phyloP scores from a whole-genome alignment of 2,797 vertebrate species.

The Paramormyrops hopkinsi region DNA sequence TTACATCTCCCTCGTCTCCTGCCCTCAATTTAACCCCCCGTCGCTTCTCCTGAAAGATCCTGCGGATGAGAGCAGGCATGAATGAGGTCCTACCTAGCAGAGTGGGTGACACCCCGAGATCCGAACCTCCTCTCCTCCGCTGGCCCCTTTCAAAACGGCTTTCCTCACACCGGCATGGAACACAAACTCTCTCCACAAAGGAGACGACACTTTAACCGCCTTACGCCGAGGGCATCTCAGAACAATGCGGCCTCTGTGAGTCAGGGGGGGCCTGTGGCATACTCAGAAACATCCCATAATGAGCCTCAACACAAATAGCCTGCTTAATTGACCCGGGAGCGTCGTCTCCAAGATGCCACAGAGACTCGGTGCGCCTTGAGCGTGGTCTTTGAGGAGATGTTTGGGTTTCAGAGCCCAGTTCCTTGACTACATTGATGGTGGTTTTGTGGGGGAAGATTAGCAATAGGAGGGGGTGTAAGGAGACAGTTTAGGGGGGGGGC shows the following conservation, averaged over 20 bases:
- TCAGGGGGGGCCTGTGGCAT: no score
- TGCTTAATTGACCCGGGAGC: neutral
- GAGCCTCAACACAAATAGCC: neutral
- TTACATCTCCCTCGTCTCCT: neutral
- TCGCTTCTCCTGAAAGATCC: neutral
- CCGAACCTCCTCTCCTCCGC: neutral
- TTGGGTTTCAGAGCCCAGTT: neutral
- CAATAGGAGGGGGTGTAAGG: neutral
- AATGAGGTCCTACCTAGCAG: neutral
- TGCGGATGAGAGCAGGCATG: neutral
- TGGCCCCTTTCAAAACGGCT: neutral
- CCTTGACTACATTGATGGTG: neutral
- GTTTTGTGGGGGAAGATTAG: neutral
- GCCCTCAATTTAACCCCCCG: slow-evolving; percentile 7
- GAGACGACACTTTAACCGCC: neutral
- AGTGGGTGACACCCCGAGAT: neutral
- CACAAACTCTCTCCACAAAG: neutral
- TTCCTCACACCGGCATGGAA: neutral
- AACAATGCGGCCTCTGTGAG: neutral
- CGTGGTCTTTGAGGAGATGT: neutral
- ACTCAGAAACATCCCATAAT: neutral
- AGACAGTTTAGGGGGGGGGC: neutral
- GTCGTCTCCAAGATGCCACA: neutral
- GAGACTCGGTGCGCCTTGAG: neutral
- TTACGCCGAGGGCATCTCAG: neutral